Percentiles rank a stretch among this genome's conserved stretches.
These are phyloP conservation scores for Cololabis saira DNA, from an alignment of 2,113 vertebrate species.

Conservation along the genomic window DNA sequence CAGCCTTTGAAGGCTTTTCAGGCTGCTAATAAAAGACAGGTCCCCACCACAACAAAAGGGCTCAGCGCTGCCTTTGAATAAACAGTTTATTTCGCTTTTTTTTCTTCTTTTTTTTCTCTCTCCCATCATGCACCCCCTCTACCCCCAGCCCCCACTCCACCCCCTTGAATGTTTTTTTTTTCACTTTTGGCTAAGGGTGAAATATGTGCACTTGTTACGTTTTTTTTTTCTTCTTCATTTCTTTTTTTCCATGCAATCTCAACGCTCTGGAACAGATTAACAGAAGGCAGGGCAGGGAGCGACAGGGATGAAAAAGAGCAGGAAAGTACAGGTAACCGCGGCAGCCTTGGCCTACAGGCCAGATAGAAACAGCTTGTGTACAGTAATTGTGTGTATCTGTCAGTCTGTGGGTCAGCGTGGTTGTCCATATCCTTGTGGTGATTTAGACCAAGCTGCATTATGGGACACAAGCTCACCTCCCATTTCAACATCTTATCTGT, in stretches of 20 bases:
- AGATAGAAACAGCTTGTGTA: conserved; percentile 13
- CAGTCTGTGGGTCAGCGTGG: conserved; percentile 22
- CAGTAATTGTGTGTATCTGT: conserved; percentile 13
- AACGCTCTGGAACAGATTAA: conserved; percentile 87
- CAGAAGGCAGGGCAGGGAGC: conserved; percentile 60
- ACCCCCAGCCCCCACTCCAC: conserved; percentile 20
- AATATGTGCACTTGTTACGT: conserved; percentile 86
- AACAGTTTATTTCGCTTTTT: conserved; percentile 82
- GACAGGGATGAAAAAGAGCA: conserved; percentile 59
- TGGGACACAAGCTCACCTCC: conserved; percentile 46
- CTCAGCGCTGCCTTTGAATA: conserved; percentile 84
- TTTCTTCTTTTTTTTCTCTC: conserved; percentile 52
- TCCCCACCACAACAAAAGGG: conserved; percentile 86
- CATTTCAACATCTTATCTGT: conserved; percentile 56
- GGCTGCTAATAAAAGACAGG: conserved; percentile 87
- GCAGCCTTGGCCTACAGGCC: conserved; percentile 62
- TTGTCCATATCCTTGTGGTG: conserved; percentile 6
- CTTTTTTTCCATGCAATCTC: conserved; percentile 85
- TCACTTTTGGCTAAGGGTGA: conserved; percentile 79
- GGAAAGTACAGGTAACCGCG: conserved; percentile 72
- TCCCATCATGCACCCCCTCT: conserved; percentile 42
- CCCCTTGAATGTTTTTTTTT: conserved; percentile 68
- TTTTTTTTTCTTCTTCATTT: conserved; percentile 38
- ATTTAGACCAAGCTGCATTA: conserved; percentile 13
- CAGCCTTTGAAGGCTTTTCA: conserved; percentile 86